Percentiles rank a stretch among this genome's conserved stretches.
phyloP scores from a whole-genome alignment of 1,140 invertebrate genomes.

The Myzus persicae region DNA sequence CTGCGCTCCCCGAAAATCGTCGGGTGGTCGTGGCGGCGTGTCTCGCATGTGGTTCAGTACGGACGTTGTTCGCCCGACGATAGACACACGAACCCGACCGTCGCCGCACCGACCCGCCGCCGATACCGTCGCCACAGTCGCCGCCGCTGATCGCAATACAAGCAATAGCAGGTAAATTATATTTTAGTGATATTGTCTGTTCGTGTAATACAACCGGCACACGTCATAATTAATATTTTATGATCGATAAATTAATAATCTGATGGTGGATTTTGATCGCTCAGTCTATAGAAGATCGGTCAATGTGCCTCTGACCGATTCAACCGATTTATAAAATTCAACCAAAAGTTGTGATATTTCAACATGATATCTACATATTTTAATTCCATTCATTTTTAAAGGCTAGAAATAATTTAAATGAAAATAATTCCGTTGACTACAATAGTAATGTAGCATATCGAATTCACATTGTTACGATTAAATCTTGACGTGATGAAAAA shows the following conservation, averaged over 20 bases:
- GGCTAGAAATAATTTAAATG: background rate
- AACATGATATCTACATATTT: too few relatives aligned
- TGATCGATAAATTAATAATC: too few relatives aligned
- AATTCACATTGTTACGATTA: background rate
- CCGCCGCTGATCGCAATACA: background rate
- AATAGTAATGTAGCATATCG: background rate
- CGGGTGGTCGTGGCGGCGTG: slow-evolving; percentile 44
- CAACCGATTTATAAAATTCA: too few relatives aligned
- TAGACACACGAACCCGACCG: background rate
- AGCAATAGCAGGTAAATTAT: background rate
- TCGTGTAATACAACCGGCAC: too few relatives aligned
- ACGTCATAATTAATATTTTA: too few relatives aligned
- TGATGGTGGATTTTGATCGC: background rate
- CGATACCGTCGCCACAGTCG: too few relatives aligned
- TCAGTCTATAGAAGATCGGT: background rate
- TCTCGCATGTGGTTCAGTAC: slow-evolving; percentile 57
- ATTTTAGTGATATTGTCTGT: background rate
- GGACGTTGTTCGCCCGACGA: slow-evolving; percentile 28
- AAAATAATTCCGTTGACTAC: background rate
- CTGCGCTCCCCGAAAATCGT: slow-evolving; percentile 24
- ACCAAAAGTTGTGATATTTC: too few relatives aligned
- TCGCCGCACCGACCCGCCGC: background rate
- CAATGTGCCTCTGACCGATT: background rate
- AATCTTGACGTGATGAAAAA: background rate
- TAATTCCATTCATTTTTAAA: too few relatives aligned